Conservation (phyloP, 1,140 invertebrate species). For the Drosophila sechellia region DNA sequence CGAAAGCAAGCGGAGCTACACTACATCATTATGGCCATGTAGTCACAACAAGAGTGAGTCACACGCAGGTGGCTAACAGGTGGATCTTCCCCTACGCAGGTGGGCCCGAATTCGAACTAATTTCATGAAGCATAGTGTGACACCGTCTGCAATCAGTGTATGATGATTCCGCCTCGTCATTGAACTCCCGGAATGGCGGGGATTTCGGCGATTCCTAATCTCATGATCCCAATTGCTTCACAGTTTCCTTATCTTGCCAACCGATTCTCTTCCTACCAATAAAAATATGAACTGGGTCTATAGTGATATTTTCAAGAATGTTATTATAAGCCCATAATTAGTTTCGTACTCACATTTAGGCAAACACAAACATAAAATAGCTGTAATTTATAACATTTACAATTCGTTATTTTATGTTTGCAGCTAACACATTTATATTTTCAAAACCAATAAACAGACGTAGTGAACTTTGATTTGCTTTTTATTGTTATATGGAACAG, state of each 20-base stretch:
- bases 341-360: too few species aligned
- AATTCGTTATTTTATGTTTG: too few species aligned
- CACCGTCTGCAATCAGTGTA: not conserved
- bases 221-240: constrained; percentile 19
- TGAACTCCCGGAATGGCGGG: constrained; percentile 9
- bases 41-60: constrained; percentile 18
- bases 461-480: too few species aligned
- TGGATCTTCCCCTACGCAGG: not conserved
- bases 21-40: constrained; percentile 13
- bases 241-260: constrained; percentile 18
- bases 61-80: constrained; percentile 31
- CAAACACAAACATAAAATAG: too few species aligned
- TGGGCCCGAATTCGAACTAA: not conserved
- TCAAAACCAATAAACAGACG: not conserved
- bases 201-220: constrained; percentile 30
- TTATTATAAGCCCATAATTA: too few species aligned
- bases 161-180: constrained; percentile 13
- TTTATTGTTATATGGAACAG: not conserved
- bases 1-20: constrained; percentile 8
- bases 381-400: too few species aligned
- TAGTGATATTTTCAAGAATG: too few species aligned
- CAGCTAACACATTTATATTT: not conserved
- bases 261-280: not conserved
- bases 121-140: constrained; percentile 7
- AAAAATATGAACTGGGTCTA: constrained; percentile 15